Evolutionary conservation across 2,888 invertebrate genomes (phyloP), one percentile per base, ranked within the genome.

Genomic region (Laspeyria flexula): DNA sequence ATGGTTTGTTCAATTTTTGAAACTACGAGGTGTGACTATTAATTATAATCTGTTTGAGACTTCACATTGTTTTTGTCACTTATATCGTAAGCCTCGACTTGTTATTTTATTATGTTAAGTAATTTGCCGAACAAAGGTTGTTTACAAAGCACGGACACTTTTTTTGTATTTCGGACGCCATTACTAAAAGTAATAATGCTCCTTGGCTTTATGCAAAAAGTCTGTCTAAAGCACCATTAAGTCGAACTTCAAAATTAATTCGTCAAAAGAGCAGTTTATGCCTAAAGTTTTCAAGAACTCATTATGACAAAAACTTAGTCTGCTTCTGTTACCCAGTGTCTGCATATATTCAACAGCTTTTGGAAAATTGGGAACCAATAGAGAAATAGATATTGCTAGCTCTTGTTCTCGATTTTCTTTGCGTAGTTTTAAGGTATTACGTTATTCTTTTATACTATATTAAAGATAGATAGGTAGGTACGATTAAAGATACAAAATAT

Each of bases 181-280:
- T 66, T 67, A 61, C 61, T 60, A 61, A 64, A 70, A 59, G 60
- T 63, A 61, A 66, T 68, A 65, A 66, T 56, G 58, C 43, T 53
- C 56, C 44, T 57, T 57, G 54, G 34, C 41, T 65, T 63, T 49
- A 57, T 51, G 49, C 49, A 60, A 66, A 67, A 68, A 64, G 49
- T 61, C 67, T 60, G 48, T 58, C 60, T 57, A 46, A 62, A 67
- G 68, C 54, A 48, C 52, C 60, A 68, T 64, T 65, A 47, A 55
- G 60, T 60, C 48, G 38, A 67, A 72, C 61, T 73, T 72, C 61
- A 50, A 71, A 71, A 75, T 75, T 69, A 73, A 72, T 73, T 73
- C 68, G 59, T 76, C 69, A 65, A 66, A 75, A 73, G 65, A 75
- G 56, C 65, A 66, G 56, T 72, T 74, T 68, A 49, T 31, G 42